These are phyloP conservation scores for Pristiophorus japonicus DNA, from an alignment of 2,113 vertebrate species.

Conservation along the genomic window DNA sequence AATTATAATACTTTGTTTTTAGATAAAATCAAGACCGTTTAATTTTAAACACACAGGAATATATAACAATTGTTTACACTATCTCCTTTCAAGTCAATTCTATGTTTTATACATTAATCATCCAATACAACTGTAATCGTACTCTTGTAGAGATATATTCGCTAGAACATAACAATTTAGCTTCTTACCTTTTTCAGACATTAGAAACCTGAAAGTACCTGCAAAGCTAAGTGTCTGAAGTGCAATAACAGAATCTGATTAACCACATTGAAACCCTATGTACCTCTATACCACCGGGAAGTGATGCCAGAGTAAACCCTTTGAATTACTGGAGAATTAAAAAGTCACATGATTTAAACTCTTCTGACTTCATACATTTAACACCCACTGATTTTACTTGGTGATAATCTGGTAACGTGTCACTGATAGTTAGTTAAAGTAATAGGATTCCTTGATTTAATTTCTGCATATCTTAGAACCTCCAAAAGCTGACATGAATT, in stretches of 20 bases:
- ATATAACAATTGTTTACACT: not conserved
- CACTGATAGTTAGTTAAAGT: not conserved
- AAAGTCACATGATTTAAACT: slow-evolving; percentile 10
- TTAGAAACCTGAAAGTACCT: not conserved
- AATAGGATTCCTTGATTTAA: not conserved
- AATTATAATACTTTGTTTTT: not conserved
- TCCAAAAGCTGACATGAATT: not conserved
- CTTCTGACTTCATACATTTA: not conserved
- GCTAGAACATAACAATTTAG: not conserved
- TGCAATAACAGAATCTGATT: not conserved
- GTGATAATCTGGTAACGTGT: not conserved
- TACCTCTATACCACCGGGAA: not conserved
- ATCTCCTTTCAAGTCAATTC: not conserved
- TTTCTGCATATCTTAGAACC: not conserved
- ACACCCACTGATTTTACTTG: not conserved
- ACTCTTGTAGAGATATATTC: not conserved
- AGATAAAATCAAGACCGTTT: no score
- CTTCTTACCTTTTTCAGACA: not conserved
- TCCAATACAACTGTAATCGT: not conserved
- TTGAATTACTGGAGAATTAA: not conserved
- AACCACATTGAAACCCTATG: not conserved
- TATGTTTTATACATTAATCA: not conserved
- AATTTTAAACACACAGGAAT: not conserved
- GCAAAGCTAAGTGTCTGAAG: not conserved
- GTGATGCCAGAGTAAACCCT: not conserved